Base-by-base conservation (phyloP, 2,797 vertebrate genomes). In the Arctocebus calabarensis region DNA sequence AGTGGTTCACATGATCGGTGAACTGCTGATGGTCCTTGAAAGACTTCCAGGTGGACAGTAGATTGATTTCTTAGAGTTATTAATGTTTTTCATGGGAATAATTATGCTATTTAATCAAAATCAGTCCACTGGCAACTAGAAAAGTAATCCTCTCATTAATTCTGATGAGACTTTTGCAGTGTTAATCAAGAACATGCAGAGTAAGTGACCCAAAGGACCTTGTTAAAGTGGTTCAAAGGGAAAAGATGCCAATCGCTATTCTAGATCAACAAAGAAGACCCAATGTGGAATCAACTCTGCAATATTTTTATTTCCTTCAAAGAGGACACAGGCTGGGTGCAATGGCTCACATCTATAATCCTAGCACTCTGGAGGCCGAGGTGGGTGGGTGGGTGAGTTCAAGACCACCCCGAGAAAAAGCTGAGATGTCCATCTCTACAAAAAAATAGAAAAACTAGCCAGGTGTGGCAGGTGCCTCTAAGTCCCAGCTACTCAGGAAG, bases 91-190 rank as follows among this genome's bases (percentile, higher is more conserved):
- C 95, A 95, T 61, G 81, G 64, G 66, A 92, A 94, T 84, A 96
- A 96, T 87, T 95, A 95, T 55, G 27, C 45, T 82, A 94, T 70
- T 96, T 91, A 91, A 93, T 96, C n/a, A 94, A 91, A 97, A 89
- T 62, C 55, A 84, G 71, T 89, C 74, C 68, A 84, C 1, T 96
- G 83, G 86, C 64, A 96, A 96, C 84, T 89, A 66, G 71, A 95
- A 96, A 97, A 94, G 84, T 37, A 94, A 95, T 78, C 77, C 71
- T 97, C 70, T 96, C 57, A 95, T 84, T 89, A 96, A 93, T 94
- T 97, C 73, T 89, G 40, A 87, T 91, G 79, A 95, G 64, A 52
- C 55, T 95, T 94, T 88, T 96, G 23, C 59, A 78, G 23, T 87
- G 61, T 74, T 93, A 93, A 94, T 96, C 74, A 95, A 91, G 61